These are phyloP conservation scores for Drosophila bipectinata DNA, from an alignment of 1,140 invertebrate species.

Conservation along the genomic window DNA sequence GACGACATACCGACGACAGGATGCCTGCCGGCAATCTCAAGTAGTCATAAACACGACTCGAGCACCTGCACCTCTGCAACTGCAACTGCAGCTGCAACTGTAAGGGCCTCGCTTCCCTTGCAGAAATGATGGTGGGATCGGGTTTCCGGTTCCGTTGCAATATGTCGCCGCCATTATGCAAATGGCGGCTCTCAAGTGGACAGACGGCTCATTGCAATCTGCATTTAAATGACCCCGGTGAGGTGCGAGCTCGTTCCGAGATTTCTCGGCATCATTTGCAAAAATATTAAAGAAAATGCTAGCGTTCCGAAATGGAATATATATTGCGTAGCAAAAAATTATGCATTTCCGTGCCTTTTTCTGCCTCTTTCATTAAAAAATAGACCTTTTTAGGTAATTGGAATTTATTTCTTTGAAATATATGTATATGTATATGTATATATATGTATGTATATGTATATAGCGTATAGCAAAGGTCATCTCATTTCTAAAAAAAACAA, in stretches of 20 bases:
- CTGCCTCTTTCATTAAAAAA: conserved; percentile 45
- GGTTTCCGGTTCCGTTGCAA: conserved; percentile 77
- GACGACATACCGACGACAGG: conserved; percentile 33
- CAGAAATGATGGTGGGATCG: conserved; percentile 23
- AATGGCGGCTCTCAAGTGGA: conserved; percentile 57
- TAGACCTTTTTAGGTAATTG: conserved; percentile 53
- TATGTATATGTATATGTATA: too few relatives aligned
- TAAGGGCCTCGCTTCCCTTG: conserved; percentile 1
- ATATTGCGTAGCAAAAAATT: conserved; percentile 16
- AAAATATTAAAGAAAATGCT: conserved; percentile 59
- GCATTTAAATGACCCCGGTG: conserved; percentile 76
- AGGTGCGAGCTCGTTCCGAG: conserved; percentile 49
- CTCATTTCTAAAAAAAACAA: too few relatives aligned
- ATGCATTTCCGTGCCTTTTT: conserved; percentile 24
- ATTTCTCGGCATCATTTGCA: conserved; percentile 69
- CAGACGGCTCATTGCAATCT: conserved; percentile 74
- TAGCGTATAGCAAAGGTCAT: too few relatives aligned
- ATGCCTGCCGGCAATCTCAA: conserved; percentile 51
- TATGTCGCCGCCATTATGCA: conserved; percentile 79
- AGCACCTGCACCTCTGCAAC: conserved; percentile 59
- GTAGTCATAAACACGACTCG: conserved; percentile 71
- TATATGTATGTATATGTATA: too few relatives aligned
- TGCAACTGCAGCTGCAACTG: conserved; percentile 15
- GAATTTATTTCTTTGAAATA: conserved; percentile 27
- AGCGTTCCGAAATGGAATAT: conserved; percentile 25